These are phyloP conservation scores for Epizoanthus scotinus DNA, from an alignment of 92 coral and sea anemone genomes.

Conservation along the genomic window DNA sequence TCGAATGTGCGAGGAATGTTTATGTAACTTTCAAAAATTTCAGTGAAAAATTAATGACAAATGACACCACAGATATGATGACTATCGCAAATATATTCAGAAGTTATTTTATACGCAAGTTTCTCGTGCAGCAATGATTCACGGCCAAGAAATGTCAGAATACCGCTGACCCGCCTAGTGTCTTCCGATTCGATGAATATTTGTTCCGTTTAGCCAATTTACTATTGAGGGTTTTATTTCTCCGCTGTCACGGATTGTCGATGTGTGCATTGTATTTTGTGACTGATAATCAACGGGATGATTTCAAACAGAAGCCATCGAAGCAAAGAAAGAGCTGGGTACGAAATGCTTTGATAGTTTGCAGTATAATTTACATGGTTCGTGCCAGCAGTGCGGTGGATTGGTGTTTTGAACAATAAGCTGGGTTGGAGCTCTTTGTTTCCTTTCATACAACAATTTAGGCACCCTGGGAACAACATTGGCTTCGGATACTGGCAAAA, in stretches of 20 bases:
- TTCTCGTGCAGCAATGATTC: not conserved
- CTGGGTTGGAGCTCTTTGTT: conserved; percentile 12
- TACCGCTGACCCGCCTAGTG: conserved; percentile 39
- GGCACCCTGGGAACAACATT: conserved; percentile 7
- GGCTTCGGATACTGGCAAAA: not conserved
- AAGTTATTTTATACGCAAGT: not conserved
- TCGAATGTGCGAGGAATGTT: too few species aligned
- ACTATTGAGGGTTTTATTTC: not conserved
- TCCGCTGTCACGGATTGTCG: not conserved
- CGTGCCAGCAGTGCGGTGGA: not conserved
- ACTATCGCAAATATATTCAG: conserved; percentile 14
- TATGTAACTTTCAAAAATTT: not conserved
- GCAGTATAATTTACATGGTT: not conserved
- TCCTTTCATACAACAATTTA: not conserved
- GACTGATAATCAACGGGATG: conserved; percentile 5
- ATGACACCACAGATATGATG: conserved; percentile 7
- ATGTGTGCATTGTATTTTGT: not conserved
- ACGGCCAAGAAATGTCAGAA: not conserved
- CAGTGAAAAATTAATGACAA: not conserved
- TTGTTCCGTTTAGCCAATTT: not conserved
- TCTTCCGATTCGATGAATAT: too few species aligned
- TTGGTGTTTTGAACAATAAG: not conserved
- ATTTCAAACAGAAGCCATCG: not conserved
- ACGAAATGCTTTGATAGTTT: not conserved
- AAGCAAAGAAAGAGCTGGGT: not conserved